These are phyloP conservation scores for Vespertilio murinus DNA, from an alignment of 2,797 vertebrate genomes.

Conservation along the genomic window DNA sequence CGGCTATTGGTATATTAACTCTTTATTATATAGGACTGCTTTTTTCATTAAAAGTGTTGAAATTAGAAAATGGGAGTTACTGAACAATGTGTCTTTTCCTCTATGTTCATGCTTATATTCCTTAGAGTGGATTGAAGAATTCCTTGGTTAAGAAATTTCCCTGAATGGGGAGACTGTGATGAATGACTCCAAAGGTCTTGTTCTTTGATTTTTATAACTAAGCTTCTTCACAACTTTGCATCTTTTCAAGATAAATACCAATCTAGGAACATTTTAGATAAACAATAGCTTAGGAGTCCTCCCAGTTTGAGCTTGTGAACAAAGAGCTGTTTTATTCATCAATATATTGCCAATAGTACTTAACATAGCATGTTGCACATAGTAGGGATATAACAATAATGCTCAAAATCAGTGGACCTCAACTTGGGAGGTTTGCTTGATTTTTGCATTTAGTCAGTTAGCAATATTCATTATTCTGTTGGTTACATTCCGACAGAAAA, in stretches of 20 bases:
- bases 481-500: constrained; percentile 28
- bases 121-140: background rate
- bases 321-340: background rate
- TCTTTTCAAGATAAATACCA: constrained; percentile 1
- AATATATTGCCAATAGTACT: background rate
- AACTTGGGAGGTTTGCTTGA: background rate
- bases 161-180: background rate
- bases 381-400: background rate
- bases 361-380: background rate
- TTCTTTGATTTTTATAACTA: background rate
- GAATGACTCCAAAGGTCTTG: background rate
- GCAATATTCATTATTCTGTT: background rate
- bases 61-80: background rate
- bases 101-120: background rate
- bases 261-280: background rate
- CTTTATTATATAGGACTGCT: background rate
- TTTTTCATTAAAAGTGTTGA: background rate
- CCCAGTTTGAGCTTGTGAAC: background rate
- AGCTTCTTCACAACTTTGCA: background rate
- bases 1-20: no score
- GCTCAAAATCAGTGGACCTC: background rate
- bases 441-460: background rate
- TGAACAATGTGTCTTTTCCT: background rate
- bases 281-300: background rate
- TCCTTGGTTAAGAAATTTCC: background rate